Evolutionary conservation across 2,888 invertebrate genomes (phyloP), one percentile per base, ranked within the genome.

Genomic region (Beris morrisii): DNA sequence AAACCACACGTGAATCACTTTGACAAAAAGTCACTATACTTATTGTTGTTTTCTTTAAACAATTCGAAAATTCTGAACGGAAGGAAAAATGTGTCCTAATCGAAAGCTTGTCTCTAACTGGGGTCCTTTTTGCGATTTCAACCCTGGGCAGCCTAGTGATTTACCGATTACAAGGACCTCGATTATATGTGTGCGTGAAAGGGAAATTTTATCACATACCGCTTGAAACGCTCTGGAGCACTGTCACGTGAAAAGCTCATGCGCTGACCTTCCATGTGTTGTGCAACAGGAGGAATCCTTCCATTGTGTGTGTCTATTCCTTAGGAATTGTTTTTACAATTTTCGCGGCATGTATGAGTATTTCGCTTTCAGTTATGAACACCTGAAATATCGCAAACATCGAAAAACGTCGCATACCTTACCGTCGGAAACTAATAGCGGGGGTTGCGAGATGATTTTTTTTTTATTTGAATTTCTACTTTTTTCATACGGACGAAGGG

Each of bases 51-150:
- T 38, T 38, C 3, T 22, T 22, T 22, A 22, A 22, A 22, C 22
- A 22, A 38, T 48, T 28, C 15, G 46, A 55, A 65, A 66, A 57
- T 53, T 44, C 52, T n/a, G 43, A 31, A 65, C 50, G 44, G 38
- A 61, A 66, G n/a, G 13, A 15, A 66, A 61, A 66, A 66, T 54
- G 66, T 67, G 56, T 48, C 64, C 70, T 66, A 50, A 58, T 69
- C 58, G 46, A 67, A 69, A 66, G 69, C 67, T 69, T 66, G 66
- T 66, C 70, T 70, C 67, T 59, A 70, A 70, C 70, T 70, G 64
- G 70, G 67, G 64, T 46, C 67, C 65, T 67, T 58, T 66, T 58
- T 57, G 59, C 63, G 56, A 57, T 52, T 61, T 66, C 65, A 67
- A 66, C 70, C 70, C 70, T 70, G 70, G 70, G 70, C 67, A 70